Evolutionary conservation across 2,888 invertebrate species (phyloP), one percentile per base, ranked within the genome.

Genomic region (Craniophora ligustri): DNA sequence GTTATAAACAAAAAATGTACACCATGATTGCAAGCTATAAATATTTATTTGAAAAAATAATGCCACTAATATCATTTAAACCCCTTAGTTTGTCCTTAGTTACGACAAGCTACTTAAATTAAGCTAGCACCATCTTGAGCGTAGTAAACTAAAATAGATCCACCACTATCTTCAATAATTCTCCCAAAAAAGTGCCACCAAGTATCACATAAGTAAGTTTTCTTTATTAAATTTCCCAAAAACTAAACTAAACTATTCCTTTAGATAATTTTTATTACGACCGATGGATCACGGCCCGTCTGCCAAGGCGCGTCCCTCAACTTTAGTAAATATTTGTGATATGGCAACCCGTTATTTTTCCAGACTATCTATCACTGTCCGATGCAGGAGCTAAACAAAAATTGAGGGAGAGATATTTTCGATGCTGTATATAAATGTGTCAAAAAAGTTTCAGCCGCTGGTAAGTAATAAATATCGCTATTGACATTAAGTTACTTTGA

Each of bases 291-390:
- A 79, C 70, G 70, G 74, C 72, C 72, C 70, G 58, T 35, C 26
- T 44, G 45, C 30, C 35, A 41, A 48, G 50, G 60, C 45, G 62
- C 76, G 67, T 71, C 61, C 54, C 64, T 50, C 35, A 73, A 82
- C 67, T 84, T 82, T 78, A 72, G 81, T 80, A 84, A 85, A 85
- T 84, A 83, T 85, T 85, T 80, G 77, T 75, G 26, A n/a, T 26
- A 72, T 64, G 71, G 72, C 71, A 82, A 82, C 83, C 81, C 80
- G 78, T 84, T 85, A 80, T 81, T 81, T 81, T 73, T 71, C 72
- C 62, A 69, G 73, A 74, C 83, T 78, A 86, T 86, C 81, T 82
- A 84, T 87, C 87, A 86, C 72, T 79, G 86, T 85, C 86, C 72
- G 47, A 70, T 67, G 68, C 85, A 85, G 78, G 73, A 76, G 72